A percentile compares a stretch with the other conserved stretches of the same genome.
Evolutionary conservation across 2,888 invertebrate species (phyloP).

Genomic region (Sarcophaga rosellei): DNA sequence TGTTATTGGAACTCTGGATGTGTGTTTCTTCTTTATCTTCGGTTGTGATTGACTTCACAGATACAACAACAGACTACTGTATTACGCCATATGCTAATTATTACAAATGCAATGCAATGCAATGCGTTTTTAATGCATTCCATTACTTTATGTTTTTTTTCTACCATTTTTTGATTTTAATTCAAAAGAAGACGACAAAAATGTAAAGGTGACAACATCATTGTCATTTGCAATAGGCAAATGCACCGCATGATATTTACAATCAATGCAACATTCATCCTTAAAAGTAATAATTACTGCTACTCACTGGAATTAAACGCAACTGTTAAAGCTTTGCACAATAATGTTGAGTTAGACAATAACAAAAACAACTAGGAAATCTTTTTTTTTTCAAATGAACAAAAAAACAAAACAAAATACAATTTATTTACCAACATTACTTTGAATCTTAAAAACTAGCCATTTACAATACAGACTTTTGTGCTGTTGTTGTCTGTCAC

Average conservation of each 20-base stretch:
- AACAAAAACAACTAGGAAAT: background rate
- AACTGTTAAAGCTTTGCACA: constrained; percentile 16
- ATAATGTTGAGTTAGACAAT: background rate
- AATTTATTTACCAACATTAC: background rate
- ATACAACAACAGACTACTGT: constrained; percentile 43
- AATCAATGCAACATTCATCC: constrained; percentile 10
- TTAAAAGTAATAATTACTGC: constrained; percentile 39
- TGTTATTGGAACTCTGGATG: constrained; percentile 35
- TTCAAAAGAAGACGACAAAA: background rate
- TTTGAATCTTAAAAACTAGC: constrained; percentile 31
- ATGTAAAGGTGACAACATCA: constrained; percentile 43
- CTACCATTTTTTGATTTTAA: background rate
- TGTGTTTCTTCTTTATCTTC: background rate
- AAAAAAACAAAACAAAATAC: background rate
- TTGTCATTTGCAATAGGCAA: constrained; percentile 6
- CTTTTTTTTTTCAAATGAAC: background rate
- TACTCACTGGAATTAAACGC: constrained; percentile 36
- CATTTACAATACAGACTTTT: constrained; percentile 41
- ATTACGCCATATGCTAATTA: constrained; percentile 55
- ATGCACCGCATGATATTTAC: background rate
- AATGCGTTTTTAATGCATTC: constrained; percentile 58
- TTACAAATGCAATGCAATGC: constrained; percentile 55
- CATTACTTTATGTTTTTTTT: constrained; percentile 32
- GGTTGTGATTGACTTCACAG: constrained; percentile 27
- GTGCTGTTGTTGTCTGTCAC: constrained; percentile 49